Conservation (phyloP, 2,113 vertebrate genomes). For the Percina caprodes region DNA sequence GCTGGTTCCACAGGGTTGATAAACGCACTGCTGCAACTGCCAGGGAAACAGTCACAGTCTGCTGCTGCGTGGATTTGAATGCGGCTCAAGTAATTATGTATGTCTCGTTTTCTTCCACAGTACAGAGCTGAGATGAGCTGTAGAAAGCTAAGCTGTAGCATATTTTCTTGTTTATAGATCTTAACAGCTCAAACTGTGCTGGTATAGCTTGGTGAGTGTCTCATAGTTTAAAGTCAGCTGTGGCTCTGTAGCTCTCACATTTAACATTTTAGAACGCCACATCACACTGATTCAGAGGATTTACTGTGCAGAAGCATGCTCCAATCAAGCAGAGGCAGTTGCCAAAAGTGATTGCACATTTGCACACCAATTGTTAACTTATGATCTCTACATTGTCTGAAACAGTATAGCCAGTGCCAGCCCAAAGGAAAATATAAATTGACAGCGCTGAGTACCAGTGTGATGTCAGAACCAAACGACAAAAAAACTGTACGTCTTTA, state of each 20-base stretch:
- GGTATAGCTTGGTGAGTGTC: constrained; percentile 27
- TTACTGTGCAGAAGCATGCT: constrained; percentile 6
- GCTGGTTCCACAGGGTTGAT: constrained; percentile 42
- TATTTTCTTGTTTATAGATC: constrained; percentile 45
- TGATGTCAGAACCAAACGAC: background rate
- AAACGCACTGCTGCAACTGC: constrained; percentile 54
- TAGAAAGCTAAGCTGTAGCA: constrained; percentile 34
- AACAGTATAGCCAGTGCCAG: constrained; percentile 15
- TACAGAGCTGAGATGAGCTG: constrained; percentile 44
- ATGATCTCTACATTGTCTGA: constrained; percentile 16
- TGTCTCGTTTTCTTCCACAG: constrained; percentile 45
- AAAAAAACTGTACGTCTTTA: constrained; percentile 3
- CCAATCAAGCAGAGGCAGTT: constrained; percentile 4
- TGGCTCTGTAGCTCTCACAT: constrained; percentile 17
- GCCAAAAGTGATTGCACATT: constrained; percentile 21
- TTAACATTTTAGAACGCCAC: constrained; percentile 29
- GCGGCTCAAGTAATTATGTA: constrained; percentile 51
- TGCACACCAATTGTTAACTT: constrained; percentile 11
- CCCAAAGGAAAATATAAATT: constrained; percentile 1
- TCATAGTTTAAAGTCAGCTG: constrained; percentile 36
- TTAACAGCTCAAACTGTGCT: constrained; percentile 46
- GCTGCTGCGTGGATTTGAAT: constrained; percentile 56
- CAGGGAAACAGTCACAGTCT: constrained; percentile 44
- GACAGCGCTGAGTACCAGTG: background rate
- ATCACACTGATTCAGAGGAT: constrained; percentile 9